These are phyloP conservation scores for Bemisia tabaci DNA, from an alignment of 1,140 invertebrate species.

Conservation along the genomic window DNA sequence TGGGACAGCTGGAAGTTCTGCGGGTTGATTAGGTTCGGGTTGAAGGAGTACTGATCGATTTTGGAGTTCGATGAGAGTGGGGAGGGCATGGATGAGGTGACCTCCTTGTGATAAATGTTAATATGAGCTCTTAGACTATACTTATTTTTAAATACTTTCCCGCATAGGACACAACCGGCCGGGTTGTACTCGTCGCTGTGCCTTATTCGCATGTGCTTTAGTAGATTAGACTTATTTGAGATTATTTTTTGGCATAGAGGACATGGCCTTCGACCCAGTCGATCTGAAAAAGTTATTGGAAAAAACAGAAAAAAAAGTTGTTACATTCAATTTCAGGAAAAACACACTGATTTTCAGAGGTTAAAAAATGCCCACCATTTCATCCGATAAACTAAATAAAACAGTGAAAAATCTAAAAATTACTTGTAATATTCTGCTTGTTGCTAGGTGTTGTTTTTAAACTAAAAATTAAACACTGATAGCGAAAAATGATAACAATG, in stretches of 20 bases:
- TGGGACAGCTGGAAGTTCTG: background rate
- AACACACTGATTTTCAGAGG: too few relatives aligned
- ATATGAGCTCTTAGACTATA: conserved; percentile 45
- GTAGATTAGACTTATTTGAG: conserved; percentile 32
- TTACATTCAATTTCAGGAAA: too few relatives aligned
- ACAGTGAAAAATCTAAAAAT: too few relatives aligned
- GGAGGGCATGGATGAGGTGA: background rate
- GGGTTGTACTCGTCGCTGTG: conserved; percentile 29
- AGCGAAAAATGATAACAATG: too few relatives aligned
- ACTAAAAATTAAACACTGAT: too few relatives aligned
- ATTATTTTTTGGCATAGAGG: conserved; percentile 33
- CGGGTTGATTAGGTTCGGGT: background rate
- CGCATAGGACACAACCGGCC: conserved; percentile 43
- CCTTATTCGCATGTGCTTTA: conserved; percentile 32
- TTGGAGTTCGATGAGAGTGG: background rate
- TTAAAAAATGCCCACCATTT: too few relatives aligned
- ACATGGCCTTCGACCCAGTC: conserved; percentile 27
- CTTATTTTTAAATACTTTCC: conserved; percentile 53
- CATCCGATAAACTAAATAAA: too few relatives aligned
- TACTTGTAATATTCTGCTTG: too few relatives aligned
- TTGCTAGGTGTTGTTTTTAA: too few relatives aligned
- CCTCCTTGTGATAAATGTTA: conserved; percentile 30
- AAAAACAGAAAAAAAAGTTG: background rate
- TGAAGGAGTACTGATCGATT: background rate
- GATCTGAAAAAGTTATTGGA: conserved; percentile 14